These are phyloP conservation scores for Callinectes sapidus DNA, from an alignment of 2,888 invertebrate species.

Conservation along the genomic window DNA sequence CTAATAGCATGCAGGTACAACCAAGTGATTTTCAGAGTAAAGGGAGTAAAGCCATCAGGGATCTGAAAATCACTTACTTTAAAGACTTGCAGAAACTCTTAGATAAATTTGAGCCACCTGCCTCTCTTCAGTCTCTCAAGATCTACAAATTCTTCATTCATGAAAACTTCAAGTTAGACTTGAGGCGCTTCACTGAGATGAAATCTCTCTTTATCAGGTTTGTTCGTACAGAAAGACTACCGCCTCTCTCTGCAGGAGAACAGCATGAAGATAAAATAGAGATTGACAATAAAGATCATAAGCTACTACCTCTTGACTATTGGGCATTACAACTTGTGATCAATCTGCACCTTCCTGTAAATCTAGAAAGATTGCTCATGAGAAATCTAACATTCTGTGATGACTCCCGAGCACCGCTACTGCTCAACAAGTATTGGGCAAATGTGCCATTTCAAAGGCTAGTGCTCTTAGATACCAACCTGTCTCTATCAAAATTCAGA, in stretches of 20 bases:
- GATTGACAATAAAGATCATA: not conserved
- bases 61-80: conserved; percentile 50
- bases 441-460: conserved; percentile 32
- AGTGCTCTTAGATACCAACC: conserved; percentile 21
- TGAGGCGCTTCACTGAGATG: conserved; percentile 39
- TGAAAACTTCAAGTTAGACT: conserved; percentile 46
- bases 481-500: conserved; percentile 23
- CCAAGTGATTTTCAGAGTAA: too few species aligned
- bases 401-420: not conserved
- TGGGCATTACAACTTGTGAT: not conserved
- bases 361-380: conserved; percentile 29
- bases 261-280: not conserved
- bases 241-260: not conserved
- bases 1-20: not conserved
- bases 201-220: conserved; percentile 34
- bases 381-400: conserved; percentile 46
- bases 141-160: conserved; percentile 44
- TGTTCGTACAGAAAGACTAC: not conserved
- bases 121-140: conserved; percentile 21
- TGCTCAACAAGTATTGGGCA: not conserved
- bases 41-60: too few species aligned
- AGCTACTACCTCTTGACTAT: not conserved
- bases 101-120: not conserved
- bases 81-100: conserved; percentile 33
- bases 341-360: conserved; percentile 26